phyloP scores from a whole-genome alignment of 1,140 invertebrate species.

The Heliconius hermathena region DNA sequence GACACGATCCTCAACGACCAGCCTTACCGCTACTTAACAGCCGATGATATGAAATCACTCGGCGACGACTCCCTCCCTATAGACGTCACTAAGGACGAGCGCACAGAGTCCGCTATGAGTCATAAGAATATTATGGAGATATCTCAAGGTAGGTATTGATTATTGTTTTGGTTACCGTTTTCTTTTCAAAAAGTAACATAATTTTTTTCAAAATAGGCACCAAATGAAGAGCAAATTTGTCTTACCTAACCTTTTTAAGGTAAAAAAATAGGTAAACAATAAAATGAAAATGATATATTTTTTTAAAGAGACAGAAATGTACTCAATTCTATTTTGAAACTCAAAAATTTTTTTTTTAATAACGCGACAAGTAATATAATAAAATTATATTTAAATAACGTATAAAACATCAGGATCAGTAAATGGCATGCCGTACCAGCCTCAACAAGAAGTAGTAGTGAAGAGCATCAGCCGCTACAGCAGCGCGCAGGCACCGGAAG shows the following conservation, averaged over 20 bases:
- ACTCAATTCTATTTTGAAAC: too few relatives aligned
- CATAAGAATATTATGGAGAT: constrained; percentile 81
- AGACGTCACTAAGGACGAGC: constrained; percentile 94
- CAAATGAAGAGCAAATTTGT: neutral
- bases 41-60: constrained; percentile 96
- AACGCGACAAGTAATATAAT: too few relatives aligned
- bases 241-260: too few relatives aligned
- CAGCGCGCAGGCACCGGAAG: constrained; percentile 73
- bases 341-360: too few relatives aligned
- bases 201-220: too few relatives aligned
- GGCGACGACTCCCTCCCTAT: constrained; percentile 96
- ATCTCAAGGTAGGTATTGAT: constrained; percentile 71
- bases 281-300: too few relatives aligned
- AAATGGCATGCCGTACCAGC: constrained; percentile 71
- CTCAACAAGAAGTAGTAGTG: constrained; percentile 72
- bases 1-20: constrained; percentile 95
- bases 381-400: neutral
- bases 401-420: constrained; percentile 55
- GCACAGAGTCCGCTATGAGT: constrained; percentile 83
- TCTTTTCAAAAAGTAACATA: too few relatives aligned
- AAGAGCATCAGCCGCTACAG: constrained; percentile 78
- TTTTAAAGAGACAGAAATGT: too few relatives aligned
- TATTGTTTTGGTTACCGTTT: neutral
- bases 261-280: too few relatives aligned
- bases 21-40: constrained; percentile 94